Conservation (phyloP, 1,140 invertebrate genomes). For the Tetranychus cinnabarinus region DNA sequence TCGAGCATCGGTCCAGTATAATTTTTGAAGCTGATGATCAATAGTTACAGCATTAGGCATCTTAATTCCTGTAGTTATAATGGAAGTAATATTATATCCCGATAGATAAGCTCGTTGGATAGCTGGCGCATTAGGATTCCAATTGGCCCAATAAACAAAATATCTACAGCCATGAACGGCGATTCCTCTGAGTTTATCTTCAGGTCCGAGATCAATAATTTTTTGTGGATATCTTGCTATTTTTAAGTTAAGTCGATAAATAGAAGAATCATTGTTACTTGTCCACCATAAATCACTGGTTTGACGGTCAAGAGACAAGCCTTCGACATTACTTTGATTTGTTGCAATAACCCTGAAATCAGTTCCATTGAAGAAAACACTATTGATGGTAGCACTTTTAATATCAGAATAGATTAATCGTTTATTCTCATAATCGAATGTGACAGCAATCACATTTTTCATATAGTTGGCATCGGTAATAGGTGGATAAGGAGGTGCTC, state of each 20-base stretch:
- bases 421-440: slow-evolving; percentile 43
- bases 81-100: slow-evolving; percentile 35
- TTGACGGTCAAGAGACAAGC: slow-evolving; percentile 43
- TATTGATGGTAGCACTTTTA: slow-evolving; percentile 51
- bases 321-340: slow-evolving; percentile 52
- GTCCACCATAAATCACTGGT: slow-evolving; percentile 55
- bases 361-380: slow-evolving; percentile 55
- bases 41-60: slow-evolving; percentile 59
- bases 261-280: slow-evolving; percentile 48
- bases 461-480: slow-evolving; percentile 43
- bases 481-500: slow-evolving; percentile 43
- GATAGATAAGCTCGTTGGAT: slow-evolving; percentile 43
- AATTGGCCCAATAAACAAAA: slow-evolving; percentile 55
- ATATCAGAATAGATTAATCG: slow-evolving; percentile 67
- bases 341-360: slow-evolving; percentile 40
- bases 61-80: slow-evolving; percentile 46
- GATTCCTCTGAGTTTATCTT: slow-evolving; percentile 58
- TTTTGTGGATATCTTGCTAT: slow-evolving; percentile 20
- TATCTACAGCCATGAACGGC: slow-evolving; percentile 49
- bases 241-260: slow-evolving; percentile 32
- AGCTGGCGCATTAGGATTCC: slow-evolving; percentile 38
- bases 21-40: slow-evolving; percentile 39
- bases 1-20: slow-evolving; percentile 33
- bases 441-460: slow-evolving; percentile 57
- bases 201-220: slow-evolving; percentile 36